These are phyloP conservation scores for Nipponacmea schrenckii DNA, from an alignment of 2,888 invertebrate genomes.

Conservation along the genomic window DNA sequence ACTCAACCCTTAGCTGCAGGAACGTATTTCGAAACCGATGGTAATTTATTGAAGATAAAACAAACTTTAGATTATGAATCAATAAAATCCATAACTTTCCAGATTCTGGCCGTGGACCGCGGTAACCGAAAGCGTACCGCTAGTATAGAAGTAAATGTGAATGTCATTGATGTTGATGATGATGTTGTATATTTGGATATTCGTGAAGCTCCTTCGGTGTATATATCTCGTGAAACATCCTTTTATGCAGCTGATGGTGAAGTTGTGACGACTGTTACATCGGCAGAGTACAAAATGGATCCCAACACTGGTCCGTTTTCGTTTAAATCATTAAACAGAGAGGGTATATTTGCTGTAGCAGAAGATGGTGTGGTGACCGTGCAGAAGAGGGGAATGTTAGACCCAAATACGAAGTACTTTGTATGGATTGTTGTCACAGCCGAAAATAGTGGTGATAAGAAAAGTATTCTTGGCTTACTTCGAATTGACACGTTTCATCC, in stretches of 20 bases:
- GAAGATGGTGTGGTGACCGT: constrained; percentile 38
- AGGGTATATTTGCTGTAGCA: constrained; percentile 33
- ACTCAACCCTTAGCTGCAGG: constrained; percentile 15
- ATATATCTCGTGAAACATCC: constrained; percentile 38
- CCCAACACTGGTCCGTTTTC: not conserved
- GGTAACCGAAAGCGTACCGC: constrained; percentile 29
- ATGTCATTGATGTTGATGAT: constrained; percentile 38
- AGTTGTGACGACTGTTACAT: constrained; percentile 29
- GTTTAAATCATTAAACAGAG: not conserved
- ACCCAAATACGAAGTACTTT: constrained; percentile 22
- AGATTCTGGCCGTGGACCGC: constrained; percentile 34
- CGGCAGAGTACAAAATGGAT: constrained; percentile 12
- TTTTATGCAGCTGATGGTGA: constrained; percentile 29
- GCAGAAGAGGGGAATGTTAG: constrained; percentile 18
- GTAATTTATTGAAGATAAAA: constrained; percentile 31
- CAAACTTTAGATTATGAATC: constrained; percentile 34
- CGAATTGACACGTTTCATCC: constrained; percentile 37
- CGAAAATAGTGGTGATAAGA: not conserved
- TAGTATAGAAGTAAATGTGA: constrained; percentile 28
- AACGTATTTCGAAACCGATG: constrained; percentile 29
- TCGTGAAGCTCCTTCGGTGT: constrained; percentile 13
- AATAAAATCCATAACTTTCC: constrained; percentile 26
- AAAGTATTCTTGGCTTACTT: constrained; percentile 28
- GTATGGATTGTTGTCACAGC: constrained; percentile 22
- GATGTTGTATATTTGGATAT: not conserved